Base-by-base conservation (phyloP, 2,888 invertebrate genomes). In the Buathra laborator region DNA sequence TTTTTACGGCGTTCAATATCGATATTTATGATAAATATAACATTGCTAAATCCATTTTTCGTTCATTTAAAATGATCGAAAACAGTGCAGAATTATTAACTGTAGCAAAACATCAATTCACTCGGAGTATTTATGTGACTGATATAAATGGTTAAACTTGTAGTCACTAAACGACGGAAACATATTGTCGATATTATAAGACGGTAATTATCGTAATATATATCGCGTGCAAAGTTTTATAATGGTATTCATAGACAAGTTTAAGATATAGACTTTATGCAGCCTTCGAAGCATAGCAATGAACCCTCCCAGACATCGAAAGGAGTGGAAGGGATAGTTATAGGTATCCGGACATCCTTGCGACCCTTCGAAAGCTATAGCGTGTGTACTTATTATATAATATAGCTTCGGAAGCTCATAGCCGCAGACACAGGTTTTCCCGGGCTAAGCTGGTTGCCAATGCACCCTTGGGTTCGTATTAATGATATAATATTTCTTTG, bases 401-500 rank as follows among this genome's bases (percentile, higher is more conserved):
- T 48, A 53, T 44, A 74, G 19, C 72, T 37, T 44, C 14, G 68
- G 37, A 74, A 74, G 44, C 72, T 62, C 68, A 51, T 19, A 66
- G 43, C 77, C 68, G 80, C 87, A 87, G 87, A 86, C 87, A 85
- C 66, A 37, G 43, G 32, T 51, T 70, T 71, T 16, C 51, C 29
- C 24, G 59, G 14, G 51, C 12, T 19, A 56, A 19, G 53, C 86
- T 84, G 82, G 82, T 80, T 88, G 84, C 88, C 89, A 89, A 91
- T 90, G 89, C 90, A 91, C 90, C 90, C 89, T 89, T 84, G 88
- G 90, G 90, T 89, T 88, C 85, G 88, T 92, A 92, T 92, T 92
- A 93, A 93, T 91, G 93, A 92, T 90, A 90, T 91, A 90, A 92
- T 92, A 92, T 93, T 92, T 92, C 93, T 92, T 92, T 90, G 92